Percentiles rank a stretch among this genome's conserved stretches.
Evolutionary conservation across 1,140 invertebrate species (phyloP).

Genomic region (Myzus persicae): DNA sequence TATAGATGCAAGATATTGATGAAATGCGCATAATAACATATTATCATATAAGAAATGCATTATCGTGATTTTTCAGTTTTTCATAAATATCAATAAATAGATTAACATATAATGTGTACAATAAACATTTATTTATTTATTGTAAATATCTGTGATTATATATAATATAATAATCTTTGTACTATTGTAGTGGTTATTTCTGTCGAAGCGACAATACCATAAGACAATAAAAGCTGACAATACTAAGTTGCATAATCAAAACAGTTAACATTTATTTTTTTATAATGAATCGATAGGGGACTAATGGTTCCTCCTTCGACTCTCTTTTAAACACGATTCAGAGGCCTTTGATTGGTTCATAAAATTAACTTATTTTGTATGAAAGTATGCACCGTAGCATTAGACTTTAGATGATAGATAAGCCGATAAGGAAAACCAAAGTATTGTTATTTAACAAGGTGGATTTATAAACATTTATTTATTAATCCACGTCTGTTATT

Average conservation of each 20-base stretch:
- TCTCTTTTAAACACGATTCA: background rate
- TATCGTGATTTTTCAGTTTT: background rate
- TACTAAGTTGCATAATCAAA: background rate
- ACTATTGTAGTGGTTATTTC: background rate
- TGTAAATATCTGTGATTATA: too few relatives aligned
- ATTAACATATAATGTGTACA: too few relatives aligned
- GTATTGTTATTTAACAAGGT: background rate
- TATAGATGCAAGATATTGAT: background rate
- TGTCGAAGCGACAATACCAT: background rate
- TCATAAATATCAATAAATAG: too few relatives aligned
- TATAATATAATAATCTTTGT: background rate
- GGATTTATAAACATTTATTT: too few relatives aligned
- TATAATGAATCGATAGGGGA: background rate
- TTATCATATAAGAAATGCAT: background rate
- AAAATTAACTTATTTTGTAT: background rate
- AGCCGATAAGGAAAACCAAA: background rate
- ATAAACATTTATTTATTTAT: too few relatives aligned
- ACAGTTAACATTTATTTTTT: too few relatives aligned
- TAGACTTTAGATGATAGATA: background rate
- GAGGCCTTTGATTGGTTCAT: background rate
- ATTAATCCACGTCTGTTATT: too few relatives aligned
- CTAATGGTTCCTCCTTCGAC: background rate
- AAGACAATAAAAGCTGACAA: too few relatives aligned
- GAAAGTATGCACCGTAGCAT: background rate
- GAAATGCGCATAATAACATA: background rate